phyloP scores from a whole-genome alignment of 2,797 vertebrate species.

The Mallotus villosus region DNA sequence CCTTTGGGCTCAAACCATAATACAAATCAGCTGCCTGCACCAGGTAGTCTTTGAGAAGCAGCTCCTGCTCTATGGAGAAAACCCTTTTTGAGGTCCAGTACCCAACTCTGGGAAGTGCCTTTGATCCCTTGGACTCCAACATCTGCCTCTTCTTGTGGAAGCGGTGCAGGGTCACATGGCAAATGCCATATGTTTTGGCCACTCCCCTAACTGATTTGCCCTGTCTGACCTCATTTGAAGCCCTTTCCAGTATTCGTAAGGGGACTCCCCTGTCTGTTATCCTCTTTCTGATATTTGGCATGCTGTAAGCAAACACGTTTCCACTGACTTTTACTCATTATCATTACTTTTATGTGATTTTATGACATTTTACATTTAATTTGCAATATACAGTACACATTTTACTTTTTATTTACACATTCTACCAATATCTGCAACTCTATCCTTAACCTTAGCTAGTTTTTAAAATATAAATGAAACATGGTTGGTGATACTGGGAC shows the following conservation, averaged over 20 bases:
- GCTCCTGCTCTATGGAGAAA: constrained; percentile 5
- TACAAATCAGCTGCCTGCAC: constrained; percentile 12
- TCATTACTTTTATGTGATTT: too few relatives aligned
- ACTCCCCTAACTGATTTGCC: constrained; percentile 6
- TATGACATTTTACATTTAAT: too few relatives aligned
- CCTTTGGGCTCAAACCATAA: constrained; percentile 9
- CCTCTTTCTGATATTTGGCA: constrained; percentile 14
- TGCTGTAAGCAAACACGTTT: constrained; percentile 18
- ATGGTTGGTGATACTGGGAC: too few relatives aligned
- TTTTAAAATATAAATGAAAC: too few relatives aligned
- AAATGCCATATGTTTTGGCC: constrained; percentile 6
- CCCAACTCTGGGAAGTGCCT: neutral
- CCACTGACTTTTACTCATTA: neutral
- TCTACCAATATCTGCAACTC: too few relatives aligned
- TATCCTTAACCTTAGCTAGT: too few relatives aligned
- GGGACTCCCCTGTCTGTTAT: constrained; percentile 14
- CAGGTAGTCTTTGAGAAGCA: constrained; percentile 13
- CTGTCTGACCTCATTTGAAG: constrained; percentile 9
- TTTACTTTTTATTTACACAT: too few relatives aligned
- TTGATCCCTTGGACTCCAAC: constrained; percentile 12
- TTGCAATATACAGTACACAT: too few relatives aligned
- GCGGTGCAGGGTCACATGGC: constrained; percentile 6
- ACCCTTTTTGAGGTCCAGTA: constrained; percentile 1
- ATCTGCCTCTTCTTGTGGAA: constrained; percentile 11
- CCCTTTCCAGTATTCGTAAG: constrained; percentile 2